These are phyloP conservation scores for Aromia moschata DNA, from an alignment of 2,888 invertebrate species.

Conservation along the genomic window DNA sequence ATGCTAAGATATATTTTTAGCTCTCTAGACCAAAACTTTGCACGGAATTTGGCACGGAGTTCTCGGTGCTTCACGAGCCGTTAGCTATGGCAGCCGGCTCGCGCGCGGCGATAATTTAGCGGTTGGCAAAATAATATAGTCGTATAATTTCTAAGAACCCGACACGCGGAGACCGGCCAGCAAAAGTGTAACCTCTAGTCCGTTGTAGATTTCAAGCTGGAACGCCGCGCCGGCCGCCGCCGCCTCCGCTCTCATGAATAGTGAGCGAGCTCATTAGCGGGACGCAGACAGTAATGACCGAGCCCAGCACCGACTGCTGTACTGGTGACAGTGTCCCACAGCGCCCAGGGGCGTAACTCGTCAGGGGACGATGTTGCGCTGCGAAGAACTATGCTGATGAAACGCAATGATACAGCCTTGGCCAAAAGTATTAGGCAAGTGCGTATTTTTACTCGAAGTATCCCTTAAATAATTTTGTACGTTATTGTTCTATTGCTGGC, in stretches of 20 bases:
- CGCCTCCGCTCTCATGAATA: slow-evolving; percentile 59
- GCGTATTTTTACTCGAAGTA: no score
- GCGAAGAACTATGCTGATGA: no score
- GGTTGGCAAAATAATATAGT: slow-evolving; percentile 17
- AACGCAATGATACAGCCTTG: no score
- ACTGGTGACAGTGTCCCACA: slow-evolving; percentile 24
- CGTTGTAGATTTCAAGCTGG: slow-evolving; percentile 8
- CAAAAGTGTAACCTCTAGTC: slow-evolving; percentile 9
- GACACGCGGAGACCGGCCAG: slow-evolving; percentile 2
- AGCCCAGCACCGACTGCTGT: slow-evolving; percentile 22
- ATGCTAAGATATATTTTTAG: no score
- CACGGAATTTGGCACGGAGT: no score
- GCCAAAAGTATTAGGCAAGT: no score
- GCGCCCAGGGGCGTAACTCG: no score
- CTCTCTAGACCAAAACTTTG: no score
- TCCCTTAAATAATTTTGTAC: no score
- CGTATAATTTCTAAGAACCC: slow-evolving; percentile 7
- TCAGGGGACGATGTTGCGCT: no score
- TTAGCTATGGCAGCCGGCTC: neutral
- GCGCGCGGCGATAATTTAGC: slow-evolving; percentile 44
- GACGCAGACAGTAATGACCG: slow-evolving; percentile 54
- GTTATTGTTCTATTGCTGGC: no score
- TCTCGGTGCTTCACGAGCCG: neutral
- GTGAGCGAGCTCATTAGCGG: slow-evolving; percentile 58
- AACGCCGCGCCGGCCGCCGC: slow-evolving; percentile 52